phyloP scores from a whole-genome alignment of 1,140 invertebrate species.

The Apis mellifera region DNA sequence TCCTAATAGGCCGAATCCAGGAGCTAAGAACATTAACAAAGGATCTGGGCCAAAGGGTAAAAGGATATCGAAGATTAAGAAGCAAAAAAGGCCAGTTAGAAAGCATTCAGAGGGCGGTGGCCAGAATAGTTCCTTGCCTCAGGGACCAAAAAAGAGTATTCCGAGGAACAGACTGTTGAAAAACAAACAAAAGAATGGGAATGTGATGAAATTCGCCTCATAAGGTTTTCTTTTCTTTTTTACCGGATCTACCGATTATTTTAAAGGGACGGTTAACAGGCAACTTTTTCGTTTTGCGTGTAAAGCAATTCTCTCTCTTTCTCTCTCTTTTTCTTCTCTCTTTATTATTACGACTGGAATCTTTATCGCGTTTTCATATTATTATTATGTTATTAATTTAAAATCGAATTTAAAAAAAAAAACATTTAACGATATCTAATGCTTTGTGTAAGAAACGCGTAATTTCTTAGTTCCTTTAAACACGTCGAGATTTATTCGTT shows the following conservation, averaged over 20 bases:
- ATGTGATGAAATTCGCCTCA: conserved; percentile 1
- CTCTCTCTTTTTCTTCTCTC: too few relatives aligned
- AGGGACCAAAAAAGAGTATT: conserved; percentile 49
- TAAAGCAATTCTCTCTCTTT: background rate
- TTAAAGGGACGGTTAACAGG: conserved; percentile 18
- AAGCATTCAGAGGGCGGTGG: conserved; percentile 35
- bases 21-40: conserved; percentile 49
- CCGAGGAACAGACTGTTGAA: conserved; percentile 55
- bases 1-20: conserved; percentile 46
- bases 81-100: conserved; percentile 39
- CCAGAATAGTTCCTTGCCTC: conserved; percentile 56
- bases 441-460: background rate
- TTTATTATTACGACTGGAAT: background rate
- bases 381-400: conserved; percentile 10
- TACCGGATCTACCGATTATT: conserved; percentile 3
- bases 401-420: background rate
- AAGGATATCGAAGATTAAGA: conserved; percentile 47
- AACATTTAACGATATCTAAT: background rate
- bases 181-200: conserved; percentile 45
- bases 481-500: background rate
- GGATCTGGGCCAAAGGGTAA: conserved; percentile 37
- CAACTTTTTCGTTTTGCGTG: background rate
- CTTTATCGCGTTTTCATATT: background rate
- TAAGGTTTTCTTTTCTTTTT: background rate
- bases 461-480: conserved; percentile 21